Evolutionary conservation across 1,140 invertebrate species (phyloP).

Genomic region (Galleria mellonella): DNA sequence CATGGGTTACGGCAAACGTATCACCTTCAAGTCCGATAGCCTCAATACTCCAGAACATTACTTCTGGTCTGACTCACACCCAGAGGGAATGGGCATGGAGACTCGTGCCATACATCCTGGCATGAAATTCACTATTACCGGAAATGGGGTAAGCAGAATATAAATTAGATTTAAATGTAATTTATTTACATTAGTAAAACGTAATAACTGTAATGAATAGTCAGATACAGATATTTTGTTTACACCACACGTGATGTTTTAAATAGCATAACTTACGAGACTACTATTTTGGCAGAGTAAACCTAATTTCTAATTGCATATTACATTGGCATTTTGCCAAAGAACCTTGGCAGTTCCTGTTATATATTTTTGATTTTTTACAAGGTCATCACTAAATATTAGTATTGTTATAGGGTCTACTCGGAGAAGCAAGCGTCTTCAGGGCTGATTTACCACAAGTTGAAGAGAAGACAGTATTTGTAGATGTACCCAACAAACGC

Average conservation of each 20-base stretch:
- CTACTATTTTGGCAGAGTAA: conserved; percentile 24
- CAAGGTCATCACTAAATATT: neutral
- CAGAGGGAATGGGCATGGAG: conserved; percentile 82
- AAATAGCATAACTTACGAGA: too few relatives aligned
- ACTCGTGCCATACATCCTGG: conserved; percentile 78
- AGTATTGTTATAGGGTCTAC: conserved; percentile 53
- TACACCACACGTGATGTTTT: neutral
- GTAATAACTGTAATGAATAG: too few relatives aligned
- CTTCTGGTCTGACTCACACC: conserved; percentile 87
- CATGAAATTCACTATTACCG: conserved; percentile 78
- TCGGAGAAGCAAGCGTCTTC: conserved; percentile 79
- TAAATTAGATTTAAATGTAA: neutral
- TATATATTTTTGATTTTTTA: neutral
- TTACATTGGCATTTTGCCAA: conserved; percentile 20
- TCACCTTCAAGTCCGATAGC: conserved; percentile 82
- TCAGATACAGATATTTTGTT: neutral
- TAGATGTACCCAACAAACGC: conserved; percentile 66
- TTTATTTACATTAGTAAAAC: neutral
- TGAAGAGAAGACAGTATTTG: conserved; percentile 77
- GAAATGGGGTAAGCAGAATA: conserved; percentile 64
- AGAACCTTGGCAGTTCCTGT: conserved; percentile 18
- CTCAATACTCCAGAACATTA: conserved; percentile 80
- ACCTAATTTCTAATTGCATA: conserved; percentile 28
- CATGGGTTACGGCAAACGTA: conserved; percentile 84
- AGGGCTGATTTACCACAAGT: conserved; percentile 78